Percentiles rank a stretch among this genome's conserved stretches.
These are phyloP conservation scores for Idaea aversata DNA, from an alignment of 2,888 invertebrate genomes.

Conservation along the genomic window DNA sequence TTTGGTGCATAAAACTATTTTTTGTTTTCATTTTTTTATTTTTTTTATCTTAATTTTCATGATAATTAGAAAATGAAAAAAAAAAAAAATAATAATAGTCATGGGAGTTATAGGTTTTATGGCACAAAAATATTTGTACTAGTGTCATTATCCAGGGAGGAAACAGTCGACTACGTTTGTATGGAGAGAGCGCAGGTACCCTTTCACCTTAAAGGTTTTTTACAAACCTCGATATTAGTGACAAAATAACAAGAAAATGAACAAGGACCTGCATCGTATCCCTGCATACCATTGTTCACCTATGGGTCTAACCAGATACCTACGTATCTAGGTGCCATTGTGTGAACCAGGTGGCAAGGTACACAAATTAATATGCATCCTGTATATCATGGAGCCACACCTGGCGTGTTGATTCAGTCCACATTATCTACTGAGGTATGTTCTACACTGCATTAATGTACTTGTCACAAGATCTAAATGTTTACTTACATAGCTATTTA, in stretches of 20 bases:
- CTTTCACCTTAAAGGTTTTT: no score
- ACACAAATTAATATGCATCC: conserved; percentile 72
- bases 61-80: no score
- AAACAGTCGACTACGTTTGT: no score
- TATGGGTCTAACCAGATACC: neutral
- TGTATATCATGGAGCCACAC: conserved; percentile 53
- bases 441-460: conserved; percentile 49
- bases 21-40: no score
- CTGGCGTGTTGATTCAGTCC: conserved; percentile 66
- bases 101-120: no score
- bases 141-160: no score
- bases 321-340: neutral
- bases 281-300: neutral
- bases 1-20: no score
- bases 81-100: no score
- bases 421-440: conserved; percentile 56
- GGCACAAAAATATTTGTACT: no score
- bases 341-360: conserved; percentile 42
- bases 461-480: conserved; percentile 11
- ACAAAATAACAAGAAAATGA: neutral
- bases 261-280: neutral
- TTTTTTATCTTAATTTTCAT: no score
- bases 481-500: neutral
- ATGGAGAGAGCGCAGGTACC: no score
- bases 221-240: no score